These are phyloP conservation scores for Lepus europaeus DNA, from an alignment of 2,113 vertebrate genomes.

Conservation along the genomic window DNA sequence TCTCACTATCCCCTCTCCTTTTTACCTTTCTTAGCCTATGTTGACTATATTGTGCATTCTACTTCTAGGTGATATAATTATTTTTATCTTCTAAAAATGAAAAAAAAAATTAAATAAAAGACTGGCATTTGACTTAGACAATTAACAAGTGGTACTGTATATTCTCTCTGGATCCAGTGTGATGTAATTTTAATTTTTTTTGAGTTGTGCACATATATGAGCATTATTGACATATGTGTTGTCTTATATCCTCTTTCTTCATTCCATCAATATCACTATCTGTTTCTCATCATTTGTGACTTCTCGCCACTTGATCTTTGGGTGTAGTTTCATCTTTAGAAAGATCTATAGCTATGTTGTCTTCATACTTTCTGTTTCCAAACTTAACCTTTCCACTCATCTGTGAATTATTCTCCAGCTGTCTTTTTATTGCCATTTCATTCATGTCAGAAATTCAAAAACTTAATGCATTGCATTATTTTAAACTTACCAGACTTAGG, in stretches of 20 bases:
- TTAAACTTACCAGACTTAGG: background rate
- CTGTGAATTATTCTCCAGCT: fast-evolving
- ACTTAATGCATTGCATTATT: background rate
- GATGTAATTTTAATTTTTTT: background rate
- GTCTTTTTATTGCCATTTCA: background rate
- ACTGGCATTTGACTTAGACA: background rate
- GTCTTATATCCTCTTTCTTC: background rate
- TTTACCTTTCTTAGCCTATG: no score
- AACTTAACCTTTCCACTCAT: fast-evolving
- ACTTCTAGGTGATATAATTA: no score
- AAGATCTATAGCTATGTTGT: background rate
- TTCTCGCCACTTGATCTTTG: background rate
- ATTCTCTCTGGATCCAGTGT: background rate
- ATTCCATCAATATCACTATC: background rate
- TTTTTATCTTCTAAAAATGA: no score
- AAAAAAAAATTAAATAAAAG: no score
- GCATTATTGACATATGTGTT: background rate
- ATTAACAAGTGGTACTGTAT: fast-evolving
- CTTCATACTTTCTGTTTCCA: background rate
- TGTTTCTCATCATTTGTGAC: background rate
- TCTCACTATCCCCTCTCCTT: no score
- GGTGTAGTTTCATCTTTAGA: background rate
- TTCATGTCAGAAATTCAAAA: background rate
- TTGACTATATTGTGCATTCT: no score
- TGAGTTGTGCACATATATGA: background rate